Base-by-base conservation (phyloP, 2,113 vertebrate species). In the Spheniscus mendiculus region DNA sequence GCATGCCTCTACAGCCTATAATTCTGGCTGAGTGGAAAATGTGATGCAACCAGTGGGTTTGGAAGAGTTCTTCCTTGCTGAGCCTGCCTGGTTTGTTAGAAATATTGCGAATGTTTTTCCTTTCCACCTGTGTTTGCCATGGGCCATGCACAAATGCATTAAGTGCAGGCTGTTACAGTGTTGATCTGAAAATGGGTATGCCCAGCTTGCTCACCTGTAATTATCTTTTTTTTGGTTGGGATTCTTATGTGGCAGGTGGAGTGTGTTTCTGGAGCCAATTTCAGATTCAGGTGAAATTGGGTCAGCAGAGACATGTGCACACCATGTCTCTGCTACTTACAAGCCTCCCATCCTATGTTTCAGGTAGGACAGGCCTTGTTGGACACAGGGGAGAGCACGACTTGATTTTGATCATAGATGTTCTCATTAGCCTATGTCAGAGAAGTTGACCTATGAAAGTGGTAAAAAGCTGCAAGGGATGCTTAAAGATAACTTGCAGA, bases 401-500 rank as follows among this genome's bases (percentile, higher is more conserved):
- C 76, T 67, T 83, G 6, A 5, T 71, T 93, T 79, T 42, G 56
- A 26, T 89, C 38, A 34, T 23, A 69, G 84, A 55, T 91, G 62
- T 27, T 78, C 34, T 83, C 34, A 10, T 81, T 69, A 88, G 74
- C 45, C 63, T 66, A 20, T n/a, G 72, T 56, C 58, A 38, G 67
- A 93, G 93, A 90, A 84, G 80, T 47, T 5, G 6, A 56, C 15
- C 77, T 93, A n/a, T 72, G 70, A 82, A 93, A 77, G 66, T 34
- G 74, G 78, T 76, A 15, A 50, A 44, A 78, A 85, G 42, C 72
- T 87, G 32, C 29, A 50, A 38, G 78, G 42, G 76, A 59, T 73
- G 42, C 55, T 91, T 74, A 62, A 74, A 89, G 81, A 77, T 80
- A 81, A 90, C 74, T 92, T 91, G 66, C 27, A 80, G 84, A 45